Conservation (phyloP, 2,797 vertebrate species). For the Channa striata region DNA sequence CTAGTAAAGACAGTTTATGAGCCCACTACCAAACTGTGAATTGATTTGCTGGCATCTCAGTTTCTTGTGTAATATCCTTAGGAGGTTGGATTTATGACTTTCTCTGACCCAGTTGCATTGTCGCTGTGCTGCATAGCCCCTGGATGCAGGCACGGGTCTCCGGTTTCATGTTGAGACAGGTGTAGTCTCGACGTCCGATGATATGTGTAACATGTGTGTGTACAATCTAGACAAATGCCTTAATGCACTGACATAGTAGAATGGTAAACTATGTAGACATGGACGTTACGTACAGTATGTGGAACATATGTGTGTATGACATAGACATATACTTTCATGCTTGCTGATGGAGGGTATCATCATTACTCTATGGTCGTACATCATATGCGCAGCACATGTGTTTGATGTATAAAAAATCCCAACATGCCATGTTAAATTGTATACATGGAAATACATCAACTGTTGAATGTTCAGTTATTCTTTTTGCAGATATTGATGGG, state of each 20-base stretch:
- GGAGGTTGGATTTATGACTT: constrained; percentile 82
- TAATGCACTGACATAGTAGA: constrained; percentile 73
- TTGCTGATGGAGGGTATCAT: constrained; percentile 63
- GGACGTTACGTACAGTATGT: constrained; percentile 46
- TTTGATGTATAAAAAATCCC: constrained; percentile 51
- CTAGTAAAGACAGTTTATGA: constrained; percentile 78
- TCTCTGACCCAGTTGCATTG: constrained; percentile 79
- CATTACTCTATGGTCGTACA: constrained; percentile 51
- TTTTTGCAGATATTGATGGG: constrained; percentile 20
- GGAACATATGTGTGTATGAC: constrained; percentile 72
- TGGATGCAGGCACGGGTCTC: constrained; percentile 72
- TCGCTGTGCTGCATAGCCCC: constrained; percentile 62
- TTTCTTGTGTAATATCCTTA: constrained; percentile 83
- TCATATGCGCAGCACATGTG: constrained; percentile 68
- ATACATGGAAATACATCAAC: constrained; percentile 23
- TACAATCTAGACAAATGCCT: constrained; percentile 72
- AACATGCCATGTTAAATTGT: constrained; percentile 54
- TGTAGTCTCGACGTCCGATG: constrained; percentile 75
- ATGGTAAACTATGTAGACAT: constrained; percentile 68
- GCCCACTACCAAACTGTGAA: constrained; percentile 77
- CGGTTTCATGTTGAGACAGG: constrained; percentile 84
- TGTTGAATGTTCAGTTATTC: constrained; percentile 12
- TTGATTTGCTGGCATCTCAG: constrained; percentile 83
- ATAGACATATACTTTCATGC: constrained; percentile 65
- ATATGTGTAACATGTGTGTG: constrained; percentile 78